Evolutionary conservation across 2,113 vertebrate species (phyloP).

Genomic region (Sigmodon hispidus): DNA sequence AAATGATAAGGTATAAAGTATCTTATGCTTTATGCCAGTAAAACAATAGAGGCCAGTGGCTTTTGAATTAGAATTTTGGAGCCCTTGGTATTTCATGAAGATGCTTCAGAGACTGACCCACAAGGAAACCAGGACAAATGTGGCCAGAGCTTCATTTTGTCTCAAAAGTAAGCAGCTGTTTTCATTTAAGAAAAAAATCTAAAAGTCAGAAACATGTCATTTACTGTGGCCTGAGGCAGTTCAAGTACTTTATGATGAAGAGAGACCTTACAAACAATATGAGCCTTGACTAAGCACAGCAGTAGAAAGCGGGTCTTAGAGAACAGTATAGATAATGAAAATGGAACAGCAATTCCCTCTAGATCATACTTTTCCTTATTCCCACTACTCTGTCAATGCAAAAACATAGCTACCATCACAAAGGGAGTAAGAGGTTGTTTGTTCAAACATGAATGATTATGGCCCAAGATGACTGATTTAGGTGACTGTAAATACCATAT

Average conservation of each 20-base stretch:
- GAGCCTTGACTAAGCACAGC: background rate
- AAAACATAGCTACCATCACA: background rate
- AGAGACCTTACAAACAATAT: background rate
- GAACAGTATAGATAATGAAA: slow-evolving; percentile 2
- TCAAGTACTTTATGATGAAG: background rate
- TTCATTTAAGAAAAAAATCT: background rate
- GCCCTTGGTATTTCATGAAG: background rate
- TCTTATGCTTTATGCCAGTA: background rate
- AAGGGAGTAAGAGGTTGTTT: background rate
- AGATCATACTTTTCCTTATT: background rate
- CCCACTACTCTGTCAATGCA: background rate
- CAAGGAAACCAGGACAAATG: background rate
- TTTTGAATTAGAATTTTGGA: background rate
- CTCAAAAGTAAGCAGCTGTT: background rate
- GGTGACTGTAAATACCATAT: background rate
- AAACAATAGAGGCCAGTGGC: slow-evolving; percentile 3
- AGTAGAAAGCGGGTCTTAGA: background rate
- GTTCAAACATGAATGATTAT: background rate
- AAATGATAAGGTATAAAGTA: background rate
- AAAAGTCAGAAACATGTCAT: background rate
- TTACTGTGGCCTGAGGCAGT: background rate
- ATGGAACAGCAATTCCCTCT: background rate
- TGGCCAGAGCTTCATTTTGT: background rate
- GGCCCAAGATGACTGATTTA: background rate
- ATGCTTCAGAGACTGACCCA: background rate